phyloP scores from a whole-genome alignment of 2,888 invertebrate species.

The Drosophila affinis region DNA sequence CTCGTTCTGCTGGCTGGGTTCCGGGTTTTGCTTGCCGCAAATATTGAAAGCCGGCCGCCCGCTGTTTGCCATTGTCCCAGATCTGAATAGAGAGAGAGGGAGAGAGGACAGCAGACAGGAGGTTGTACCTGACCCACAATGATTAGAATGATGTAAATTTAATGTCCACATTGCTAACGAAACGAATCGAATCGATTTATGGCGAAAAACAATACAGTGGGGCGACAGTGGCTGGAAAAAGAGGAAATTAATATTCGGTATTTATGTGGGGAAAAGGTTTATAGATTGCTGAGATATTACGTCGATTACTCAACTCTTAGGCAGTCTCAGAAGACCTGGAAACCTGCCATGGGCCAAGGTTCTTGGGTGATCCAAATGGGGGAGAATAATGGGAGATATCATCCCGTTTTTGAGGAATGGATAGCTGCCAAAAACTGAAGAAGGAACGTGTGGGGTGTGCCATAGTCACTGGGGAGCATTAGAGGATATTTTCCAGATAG shows the following conservation, averaged over 20 bases:
- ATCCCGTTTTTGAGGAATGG: background rate
- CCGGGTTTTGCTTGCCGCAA: slow-evolving; percentile 25
- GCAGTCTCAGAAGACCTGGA: background rate
- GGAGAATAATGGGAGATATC: background rate
- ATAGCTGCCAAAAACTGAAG: no score
- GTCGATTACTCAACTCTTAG: background rate
- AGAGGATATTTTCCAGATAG: background rate
- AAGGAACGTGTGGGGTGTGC: no score
- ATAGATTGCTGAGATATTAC: no score
- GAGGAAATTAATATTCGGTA: slow-evolving; percentile 6
- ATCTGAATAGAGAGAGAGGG: slow-evolving; percentile 11
- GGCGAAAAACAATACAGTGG: slow-evolving; percentile 9
- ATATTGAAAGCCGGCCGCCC: slow-evolving; percentile 37
- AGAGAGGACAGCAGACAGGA: slow-evolving; percentile 1
- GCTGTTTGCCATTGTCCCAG: slow-evolving; percentile 32
- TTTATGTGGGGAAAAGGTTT: background rate
- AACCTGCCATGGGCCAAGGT: background rate
- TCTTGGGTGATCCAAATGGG: background rate
- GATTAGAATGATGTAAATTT: slow-evolving; percentile 35
- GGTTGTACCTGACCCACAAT: slow-evolving; percentile 38
- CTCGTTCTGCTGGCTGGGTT: slow-evolving; percentile 27
- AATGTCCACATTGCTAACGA: slow-evolving; percentile 2
- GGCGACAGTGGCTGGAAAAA: background rate
- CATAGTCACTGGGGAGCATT: no score
- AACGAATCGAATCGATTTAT: slow-evolving; percentile 23